These are phyloP conservation scores for Merodon equestris DNA, from an alignment of 2,888 invertebrate species.

Conservation along the genomic window DNA sequence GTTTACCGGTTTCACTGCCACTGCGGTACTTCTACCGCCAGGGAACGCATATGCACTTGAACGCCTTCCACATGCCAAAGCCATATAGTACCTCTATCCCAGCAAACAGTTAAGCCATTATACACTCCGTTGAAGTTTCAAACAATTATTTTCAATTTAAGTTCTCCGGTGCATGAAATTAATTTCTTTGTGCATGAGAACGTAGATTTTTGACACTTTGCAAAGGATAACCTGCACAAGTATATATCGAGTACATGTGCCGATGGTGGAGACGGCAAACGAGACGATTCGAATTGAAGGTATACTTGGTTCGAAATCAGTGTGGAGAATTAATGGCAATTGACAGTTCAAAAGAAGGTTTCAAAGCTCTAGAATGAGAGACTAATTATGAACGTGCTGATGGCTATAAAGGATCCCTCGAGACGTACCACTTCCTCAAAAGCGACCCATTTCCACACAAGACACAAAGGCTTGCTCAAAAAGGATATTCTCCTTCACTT, in stretches of 20 bases:
- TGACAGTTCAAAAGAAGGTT: constrained; percentile 26
- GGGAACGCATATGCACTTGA: no score
- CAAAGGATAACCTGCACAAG: constrained; percentile 43
- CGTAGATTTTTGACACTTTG: constrained; percentile 63
- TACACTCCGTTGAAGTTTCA: constrained; percentile 66
- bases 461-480: no score
- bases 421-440: no score
- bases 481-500: no score
- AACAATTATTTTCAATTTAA: constrained; percentile 73
- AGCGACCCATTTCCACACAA: no score
- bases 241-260: not conserved
- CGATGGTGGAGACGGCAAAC: no score
- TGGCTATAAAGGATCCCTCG: no score
- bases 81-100: constrained; percentile 8
- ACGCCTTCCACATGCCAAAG: no score
- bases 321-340: constrained; percentile 55
- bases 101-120: constrained; percentile 61
- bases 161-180: constrained; percentile 73
- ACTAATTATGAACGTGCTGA: no score
- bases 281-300: constrained; percentile 46
- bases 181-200: constrained; percentile 71
- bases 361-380: no score
- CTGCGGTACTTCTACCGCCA: no score
- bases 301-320: constrained; percentile 24
- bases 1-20: no score